phyloP scores from a whole-genome alignment of 2,888 invertebrate species.

The Serripes groenlandicus region DNA sequence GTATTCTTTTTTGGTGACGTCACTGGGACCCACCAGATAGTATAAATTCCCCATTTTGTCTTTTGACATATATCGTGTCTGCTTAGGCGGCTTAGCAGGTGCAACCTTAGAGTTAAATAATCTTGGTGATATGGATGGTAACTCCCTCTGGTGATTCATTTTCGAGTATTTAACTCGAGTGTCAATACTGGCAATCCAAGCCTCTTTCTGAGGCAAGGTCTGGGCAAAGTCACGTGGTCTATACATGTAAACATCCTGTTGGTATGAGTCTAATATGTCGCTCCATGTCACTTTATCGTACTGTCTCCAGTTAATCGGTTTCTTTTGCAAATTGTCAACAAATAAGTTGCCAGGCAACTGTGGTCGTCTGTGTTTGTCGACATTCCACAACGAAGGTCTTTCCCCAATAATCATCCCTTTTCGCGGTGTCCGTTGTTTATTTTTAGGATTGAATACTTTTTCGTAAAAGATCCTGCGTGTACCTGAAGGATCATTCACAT shows the following conservation, averaged over 20 bases:
- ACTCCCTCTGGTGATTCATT: slow-evolving; percentile 37
- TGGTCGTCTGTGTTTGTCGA: slow-evolving; percentile 20
- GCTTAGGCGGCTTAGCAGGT: slow-evolving; percentile 35
- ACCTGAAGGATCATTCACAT: slow-evolving; percentile 6
- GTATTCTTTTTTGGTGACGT: slow-evolving; percentile 53
- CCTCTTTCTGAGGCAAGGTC: slow-evolving; percentile 63
- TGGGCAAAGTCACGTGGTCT: slow-evolving; percentile 36
- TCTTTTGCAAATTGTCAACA: slow-evolving; percentile 60
- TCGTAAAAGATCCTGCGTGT: slow-evolving; percentile 42
- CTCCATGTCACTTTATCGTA: slow-evolving; percentile 59
- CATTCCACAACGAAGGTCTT: slow-evolving; percentile 51
- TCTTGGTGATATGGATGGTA: slow-evolving; percentile 67
- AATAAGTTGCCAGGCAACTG: slow-evolving; percentile 59
- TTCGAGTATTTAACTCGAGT: slow-evolving; percentile 52
- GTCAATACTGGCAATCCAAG: slow-evolving; percentile 64
- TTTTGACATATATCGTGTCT: slow-evolving; percentile 45
- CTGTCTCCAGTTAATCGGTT: slow-evolving; percentile 49
- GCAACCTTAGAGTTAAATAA: slow-evolving; percentile 52
- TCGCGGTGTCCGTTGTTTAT: slow-evolving; percentile 7
- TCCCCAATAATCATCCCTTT: slow-evolving; percentile 66
- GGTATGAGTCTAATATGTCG: slow-evolving; percentile 60
- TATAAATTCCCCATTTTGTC: slow-evolving; percentile 51
- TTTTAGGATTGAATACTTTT: slow-evolving; percentile 9
- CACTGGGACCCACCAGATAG: slow-evolving; percentile 57
- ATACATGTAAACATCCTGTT: slow-evolving; percentile 47